Evolutionary conservation across 2,797 vertebrate genomes (phyloP).

Genomic region (Vultur gryphus): DNA sequence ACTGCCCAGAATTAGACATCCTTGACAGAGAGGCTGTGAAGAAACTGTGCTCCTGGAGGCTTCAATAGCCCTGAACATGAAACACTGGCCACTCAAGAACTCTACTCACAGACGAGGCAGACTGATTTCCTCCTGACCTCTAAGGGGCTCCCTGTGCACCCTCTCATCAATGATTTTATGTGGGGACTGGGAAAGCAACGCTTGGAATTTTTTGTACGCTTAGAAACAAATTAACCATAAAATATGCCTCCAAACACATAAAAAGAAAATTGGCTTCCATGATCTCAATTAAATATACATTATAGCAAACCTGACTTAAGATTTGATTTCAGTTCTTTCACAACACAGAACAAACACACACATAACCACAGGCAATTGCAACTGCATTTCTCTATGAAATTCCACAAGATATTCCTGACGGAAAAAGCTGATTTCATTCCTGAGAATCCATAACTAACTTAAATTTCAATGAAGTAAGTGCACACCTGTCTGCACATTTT

Average conservation of each 20-base stretch:
- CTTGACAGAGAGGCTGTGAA: not conserved
- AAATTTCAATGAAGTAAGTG: conserved; percentile 30
- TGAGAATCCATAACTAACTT: conserved; percentile 25
- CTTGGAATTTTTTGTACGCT: not conserved
- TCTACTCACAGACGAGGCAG: rapidly evolving
- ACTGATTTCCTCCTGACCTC: not conserved
- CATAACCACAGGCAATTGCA: not conserved
- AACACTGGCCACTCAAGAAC: not conserved
- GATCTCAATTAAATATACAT: not conserved
- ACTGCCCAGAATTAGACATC: not conserved
- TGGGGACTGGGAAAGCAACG: not conserved
- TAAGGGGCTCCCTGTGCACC: not conserved
- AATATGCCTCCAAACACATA: not conserved
- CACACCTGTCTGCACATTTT: conserved; percentile 17
- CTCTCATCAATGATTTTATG: not conserved
- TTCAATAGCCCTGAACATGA: not conserved
- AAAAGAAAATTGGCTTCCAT: not conserved
- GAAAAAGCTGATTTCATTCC: not conserved
- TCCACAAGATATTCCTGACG: not conserved
- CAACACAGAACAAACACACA: not conserved
- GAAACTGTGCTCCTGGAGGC: not conserved
- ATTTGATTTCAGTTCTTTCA: not conserved
- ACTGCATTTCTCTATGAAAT: not conserved
- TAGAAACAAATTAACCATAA: not conserved
- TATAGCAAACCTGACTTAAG: not conserved